Conservation (phyloP, 2,113 vertebrate genomes). For the Urocolius indicus region DNA sequence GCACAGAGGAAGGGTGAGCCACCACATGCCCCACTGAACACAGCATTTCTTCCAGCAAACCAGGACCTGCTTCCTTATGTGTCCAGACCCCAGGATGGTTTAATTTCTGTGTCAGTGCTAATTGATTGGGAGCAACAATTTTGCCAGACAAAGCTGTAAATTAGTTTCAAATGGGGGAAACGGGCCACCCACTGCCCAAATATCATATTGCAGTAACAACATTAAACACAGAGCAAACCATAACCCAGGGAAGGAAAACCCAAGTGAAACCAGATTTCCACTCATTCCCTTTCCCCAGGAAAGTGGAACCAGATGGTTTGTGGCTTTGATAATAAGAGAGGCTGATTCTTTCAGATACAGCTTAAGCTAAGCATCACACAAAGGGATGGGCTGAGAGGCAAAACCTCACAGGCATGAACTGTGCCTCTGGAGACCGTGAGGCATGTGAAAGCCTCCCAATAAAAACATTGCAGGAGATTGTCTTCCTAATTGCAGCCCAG, state of each 20-base stretch:
- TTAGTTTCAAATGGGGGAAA: slow-evolving; percentile 76
- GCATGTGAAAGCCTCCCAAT: slow-evolving; percentile 52
- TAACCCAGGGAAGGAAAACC: slow-evolving; percentile 66
- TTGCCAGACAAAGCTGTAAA: slow-evolving; percentile 77
- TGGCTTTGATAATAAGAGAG: slow-evolving; percentile 76
- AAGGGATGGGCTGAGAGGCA: slow-evolving; percentile 63
- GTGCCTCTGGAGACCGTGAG: slow-evolving; percentile 56
- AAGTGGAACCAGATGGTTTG: slow-evolving; percentile 81
- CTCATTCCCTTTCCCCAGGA: slow-evolving; percentile 57
- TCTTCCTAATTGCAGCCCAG: not conserved
- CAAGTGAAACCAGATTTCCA: slow-evolving; percentile 79
- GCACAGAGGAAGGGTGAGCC: not conserved
- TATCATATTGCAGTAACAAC: slow-evolving; percentile 75
- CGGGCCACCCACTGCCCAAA: slow-evolving; percentile 75
- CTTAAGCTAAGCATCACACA: slow-evolving; percentile 14
- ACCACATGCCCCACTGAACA: not conserved
- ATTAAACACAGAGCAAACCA: slow-evolving; percentile 71
- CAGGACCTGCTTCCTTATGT: not conserved
- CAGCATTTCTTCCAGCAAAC: not conserved
- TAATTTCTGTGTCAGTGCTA: slow-evolving; percentile 70
- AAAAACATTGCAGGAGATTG: not conserved
- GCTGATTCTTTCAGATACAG: slow-evolving; percentile 58
- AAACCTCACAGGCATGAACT: slow-evolving; percentile 61
- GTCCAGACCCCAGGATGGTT: not conserved
- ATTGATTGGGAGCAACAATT: slow-evolving; percentile 78